A percentile compares a stretch with the other conserved stretches of the same genome.
Conservation (phyloP, 2,113 vertebrate species). For the Lagopus leucura region DNA sequence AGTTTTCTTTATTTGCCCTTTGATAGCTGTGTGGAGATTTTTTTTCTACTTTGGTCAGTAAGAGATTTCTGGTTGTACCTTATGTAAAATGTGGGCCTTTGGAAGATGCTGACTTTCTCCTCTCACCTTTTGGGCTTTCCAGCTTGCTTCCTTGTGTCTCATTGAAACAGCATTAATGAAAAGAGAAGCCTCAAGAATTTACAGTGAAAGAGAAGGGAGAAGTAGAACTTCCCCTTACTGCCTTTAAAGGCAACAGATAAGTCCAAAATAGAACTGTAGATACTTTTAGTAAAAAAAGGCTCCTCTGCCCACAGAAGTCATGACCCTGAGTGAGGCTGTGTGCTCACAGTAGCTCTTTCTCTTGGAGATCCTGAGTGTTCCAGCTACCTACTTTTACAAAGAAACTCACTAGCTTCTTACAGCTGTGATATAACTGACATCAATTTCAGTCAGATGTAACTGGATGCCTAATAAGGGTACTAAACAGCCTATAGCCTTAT, state of each 20-base stretch:
- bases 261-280: neutral
- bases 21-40: neutral
- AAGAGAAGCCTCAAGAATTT: neutral
- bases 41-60: neutral
- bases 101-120: neutral
- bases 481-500: neutral
- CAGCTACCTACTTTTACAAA: neutral
- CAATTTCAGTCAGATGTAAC: neutral
- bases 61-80: neutral
- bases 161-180: neutral
- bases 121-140: neutral
- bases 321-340: neutral
- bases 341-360: neutral
- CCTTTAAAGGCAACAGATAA: neutral
- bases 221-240: neutral
- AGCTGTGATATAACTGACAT: neutral
- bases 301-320: neutral
- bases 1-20: neutral
- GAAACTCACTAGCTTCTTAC: neutral
- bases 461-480: neutral
- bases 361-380: neutral
- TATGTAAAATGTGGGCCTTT: neutral
- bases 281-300: neutral
- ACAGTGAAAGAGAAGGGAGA: neutral
- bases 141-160: neutral